A percentile compares a stretch with the other conserved stretches of the same genome.
phyloP scores from a whole-genome alignment of 2,797 vertebrate genomes.

The Aselliscus stoliczkanus region DNA sequence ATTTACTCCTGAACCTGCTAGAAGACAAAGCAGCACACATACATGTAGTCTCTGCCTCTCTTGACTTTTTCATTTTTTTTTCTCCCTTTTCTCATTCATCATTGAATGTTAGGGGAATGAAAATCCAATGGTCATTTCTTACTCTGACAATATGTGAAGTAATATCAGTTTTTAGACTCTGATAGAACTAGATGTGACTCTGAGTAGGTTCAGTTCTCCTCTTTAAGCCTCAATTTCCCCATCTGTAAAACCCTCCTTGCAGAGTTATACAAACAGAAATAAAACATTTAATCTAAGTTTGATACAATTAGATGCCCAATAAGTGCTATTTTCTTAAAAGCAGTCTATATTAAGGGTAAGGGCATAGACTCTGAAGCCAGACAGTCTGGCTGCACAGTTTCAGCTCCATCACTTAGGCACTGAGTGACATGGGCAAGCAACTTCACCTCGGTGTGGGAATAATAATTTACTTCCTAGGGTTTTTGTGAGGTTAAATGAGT shows the following conservation, averaged over 20 bases:
- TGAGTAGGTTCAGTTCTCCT: neutral
- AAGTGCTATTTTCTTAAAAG: slow-evolving; percentile 11
- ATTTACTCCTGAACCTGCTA: neutral
- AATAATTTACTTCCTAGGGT: neutral
- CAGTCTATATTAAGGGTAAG: neutral
- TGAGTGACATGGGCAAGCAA: neutral
- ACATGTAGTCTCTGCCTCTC: neutral
- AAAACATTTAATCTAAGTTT: neutral
- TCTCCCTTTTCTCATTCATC: neutral
- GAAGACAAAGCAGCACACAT: neutral
- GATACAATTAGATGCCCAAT: neutral
- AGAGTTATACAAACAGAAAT: slow-evolving; percentile 20
- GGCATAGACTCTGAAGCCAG: neutral
- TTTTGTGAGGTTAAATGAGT: neutral
- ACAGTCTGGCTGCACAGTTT: neutral
- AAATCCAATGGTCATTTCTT: neutral
- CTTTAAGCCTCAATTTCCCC: neutral
- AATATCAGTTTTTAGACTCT: neutral
- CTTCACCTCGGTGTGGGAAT: neutral
- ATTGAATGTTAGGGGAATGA: neutral
- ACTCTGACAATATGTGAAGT: neutral
- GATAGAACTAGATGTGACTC: neutral
- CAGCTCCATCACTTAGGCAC: neutral
- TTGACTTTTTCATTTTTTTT: neutral
- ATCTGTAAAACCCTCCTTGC: neutral